These are phyloP conservation scores for Ectemnius continuus DNA, from an alignment of 2,888 invertebrate species.

Conservation along the genomic window DNA sequence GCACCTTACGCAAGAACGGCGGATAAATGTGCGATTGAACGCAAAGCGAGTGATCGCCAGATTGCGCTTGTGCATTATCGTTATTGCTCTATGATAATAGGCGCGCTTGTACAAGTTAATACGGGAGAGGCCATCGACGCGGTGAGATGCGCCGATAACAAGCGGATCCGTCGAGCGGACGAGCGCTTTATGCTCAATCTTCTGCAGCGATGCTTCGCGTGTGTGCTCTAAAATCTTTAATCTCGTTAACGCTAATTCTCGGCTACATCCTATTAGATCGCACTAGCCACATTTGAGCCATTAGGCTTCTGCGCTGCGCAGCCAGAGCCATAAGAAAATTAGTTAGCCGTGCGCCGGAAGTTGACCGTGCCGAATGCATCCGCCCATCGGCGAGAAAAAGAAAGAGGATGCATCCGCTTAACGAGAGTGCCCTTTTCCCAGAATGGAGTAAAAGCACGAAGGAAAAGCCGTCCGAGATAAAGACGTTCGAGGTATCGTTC, in stretches of 20 bases:
- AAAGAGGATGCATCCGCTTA: slow-evolving; percentile 29
- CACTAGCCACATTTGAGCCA: slow-evolving; percentile 16
- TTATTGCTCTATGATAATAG: neutral
- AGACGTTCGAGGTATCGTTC: slow-evolving; percentile 15
- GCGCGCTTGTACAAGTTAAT: neutral
- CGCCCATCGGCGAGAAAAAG: neutral
- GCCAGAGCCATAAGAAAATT: slow-evolving; percentile 32
- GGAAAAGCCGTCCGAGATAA: slow-evolving; percentile 31
- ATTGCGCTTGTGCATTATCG: neutral
- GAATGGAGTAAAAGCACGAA: slow-evolving; percentile 5
- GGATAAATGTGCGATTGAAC: slow-evolving; percentile 5
- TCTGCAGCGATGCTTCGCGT: slow-evolving; percentile 12
- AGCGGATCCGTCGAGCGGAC: neutral
- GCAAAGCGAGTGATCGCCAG: neutral
- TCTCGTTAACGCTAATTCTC: slow-evolving; percentile 48
- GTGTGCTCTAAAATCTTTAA: slow-evolving; percentile 44
- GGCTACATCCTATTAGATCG: slow-evolving; percentile 45
- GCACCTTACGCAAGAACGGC: slow-evolving; percentile 15
- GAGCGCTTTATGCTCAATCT: slow-evolving; percentile 29
- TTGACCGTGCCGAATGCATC: neutral
- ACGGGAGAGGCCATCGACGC: neutral
- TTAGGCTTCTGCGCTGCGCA: slow-evolving; percentile 24
- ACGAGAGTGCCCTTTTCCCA: slow-evolving; percentile 17
- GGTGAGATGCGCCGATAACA: neutral
- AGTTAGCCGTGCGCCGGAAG: slow-evolving; percentile 9